A percentile compares a stretch with the other conserved stretches of the same genome.
phyloP scores from a whole-genome alignment of 2,888 invertebrate species.

The Tortrix viridana region DNA sequence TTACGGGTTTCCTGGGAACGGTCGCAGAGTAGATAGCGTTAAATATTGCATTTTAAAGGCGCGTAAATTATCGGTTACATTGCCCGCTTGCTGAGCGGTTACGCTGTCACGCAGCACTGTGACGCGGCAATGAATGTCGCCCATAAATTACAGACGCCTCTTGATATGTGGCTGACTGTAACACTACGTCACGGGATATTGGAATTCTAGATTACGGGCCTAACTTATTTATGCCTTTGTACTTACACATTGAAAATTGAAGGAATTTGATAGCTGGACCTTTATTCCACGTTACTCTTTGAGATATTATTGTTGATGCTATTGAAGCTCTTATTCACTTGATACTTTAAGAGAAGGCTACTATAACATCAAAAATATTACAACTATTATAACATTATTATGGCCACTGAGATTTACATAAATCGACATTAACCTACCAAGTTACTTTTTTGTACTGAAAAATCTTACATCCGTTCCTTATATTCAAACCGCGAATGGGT shows the following conservation, averaged over 20 bases:
- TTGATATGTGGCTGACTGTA: slow-evolving; percentile 43
- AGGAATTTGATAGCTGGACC: not conserved
- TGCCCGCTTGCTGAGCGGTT: slow-evolving; percentile 43
- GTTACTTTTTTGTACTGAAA: too few relatives aligned
- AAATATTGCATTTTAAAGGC: slow-evolving; percentile 39
- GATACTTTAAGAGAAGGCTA: too few relatives aligned
- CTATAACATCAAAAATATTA: too few relatives aligned
- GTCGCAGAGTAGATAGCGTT: slow-evolving; percentile 22
- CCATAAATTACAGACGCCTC: slow-evolving; percentile 47
- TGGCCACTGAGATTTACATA: too few relatives aligned
- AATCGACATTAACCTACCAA: too few relatives aligned
- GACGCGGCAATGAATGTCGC: slow-evolving; percentile 52
- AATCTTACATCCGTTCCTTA: too few relatives aligned
- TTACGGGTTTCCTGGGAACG: slow-evolving; percentile 17
- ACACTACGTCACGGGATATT: slow-evolving; percentile 36
- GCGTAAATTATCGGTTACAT: slow-evolving; percentile 49
- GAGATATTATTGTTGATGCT: too few relatives aligned
- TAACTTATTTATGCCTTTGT: slow-evolving; percentile 6
- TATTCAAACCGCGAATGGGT: too few relatives aligned
- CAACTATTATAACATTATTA: too few relatives aligned
- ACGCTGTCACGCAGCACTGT: slow-evolving; percentile 48
- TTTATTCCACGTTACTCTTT: too few relatives aligned
- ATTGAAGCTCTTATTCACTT: too few relatives aligned
- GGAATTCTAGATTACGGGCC: slow-evolving; percentile 32
- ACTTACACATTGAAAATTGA: not conserved